Percentiles rank a stretch among this genome's conserved stretches.
Conservation (phyloP, 2,113 vertebrate genomes). For the Isurus oxyrinchus region DNA sequence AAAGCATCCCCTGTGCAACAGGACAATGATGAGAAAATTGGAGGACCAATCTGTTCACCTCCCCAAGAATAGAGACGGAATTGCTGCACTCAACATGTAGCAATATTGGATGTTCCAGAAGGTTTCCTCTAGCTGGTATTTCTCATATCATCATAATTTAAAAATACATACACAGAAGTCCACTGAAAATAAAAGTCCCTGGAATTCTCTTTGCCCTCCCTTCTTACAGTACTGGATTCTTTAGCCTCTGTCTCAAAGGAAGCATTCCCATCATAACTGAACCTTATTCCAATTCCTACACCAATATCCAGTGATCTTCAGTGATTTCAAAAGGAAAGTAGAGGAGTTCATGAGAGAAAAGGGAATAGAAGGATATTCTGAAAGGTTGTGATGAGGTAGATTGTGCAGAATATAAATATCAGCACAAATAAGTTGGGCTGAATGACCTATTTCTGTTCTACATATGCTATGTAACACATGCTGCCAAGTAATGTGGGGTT, state of each 20-base stretch:
- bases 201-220: neutral
- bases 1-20: neutral
- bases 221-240: neutral
- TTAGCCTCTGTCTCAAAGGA: neutral
- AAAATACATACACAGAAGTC: no score
- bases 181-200: neutral
- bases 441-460: neutral
- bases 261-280: neutral
- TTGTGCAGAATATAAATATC: neutral
- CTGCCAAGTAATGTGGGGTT: neutral
- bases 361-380: neutral
- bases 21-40: neutral
- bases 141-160: neutral
- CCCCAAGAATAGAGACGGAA: neutral
- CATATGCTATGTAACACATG: neutral
- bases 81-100: neutral
- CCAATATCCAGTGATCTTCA: neutral
- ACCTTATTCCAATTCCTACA: neutral
- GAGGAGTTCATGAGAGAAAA: neutral
- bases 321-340: neutral
- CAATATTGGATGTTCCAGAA: neutral
- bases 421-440: neutral
- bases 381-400: neutral
- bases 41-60: neutral
- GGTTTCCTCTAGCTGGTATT: neutral